A percentile compares a stretch with the other conserved stretches of the same genome.
These are phyloP conservation scores for Cettia cetti DNA, from an alignment of 2,113 vertebrate species.

Conservation along the genomic window DNA sequence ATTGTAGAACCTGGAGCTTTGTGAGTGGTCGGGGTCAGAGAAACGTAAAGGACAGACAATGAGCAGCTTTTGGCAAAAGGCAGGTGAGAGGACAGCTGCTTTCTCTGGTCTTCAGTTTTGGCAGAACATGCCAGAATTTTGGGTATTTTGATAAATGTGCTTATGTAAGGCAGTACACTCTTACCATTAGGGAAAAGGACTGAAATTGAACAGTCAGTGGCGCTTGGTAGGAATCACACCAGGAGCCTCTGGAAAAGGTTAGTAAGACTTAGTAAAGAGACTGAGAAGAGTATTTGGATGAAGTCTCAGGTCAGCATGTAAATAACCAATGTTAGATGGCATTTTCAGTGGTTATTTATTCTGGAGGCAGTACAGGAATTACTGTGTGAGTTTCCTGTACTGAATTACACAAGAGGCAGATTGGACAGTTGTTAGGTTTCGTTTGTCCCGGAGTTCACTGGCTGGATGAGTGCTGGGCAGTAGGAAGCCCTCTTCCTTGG, in stretches of 20 bases:
- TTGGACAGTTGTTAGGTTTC: neutral
- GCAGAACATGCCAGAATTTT: neutral
- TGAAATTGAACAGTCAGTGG: neutral
- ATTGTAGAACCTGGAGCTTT: neutral
- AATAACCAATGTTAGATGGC: neutral
- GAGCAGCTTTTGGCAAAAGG: neutral
- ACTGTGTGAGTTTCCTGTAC: conserved; percentile 10
- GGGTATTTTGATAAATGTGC: neutral
- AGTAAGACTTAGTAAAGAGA: neutral
- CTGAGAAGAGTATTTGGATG: neutral
- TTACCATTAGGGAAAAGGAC: neutral
- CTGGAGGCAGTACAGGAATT: conserved; percentile 11
- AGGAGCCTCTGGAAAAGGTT: conserved; percentile 1
- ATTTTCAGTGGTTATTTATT: conserved; percentile 11
- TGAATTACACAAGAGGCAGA: neutral
- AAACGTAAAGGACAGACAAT: neutral
- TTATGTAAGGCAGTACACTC: neutral
- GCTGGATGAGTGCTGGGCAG: neutral
- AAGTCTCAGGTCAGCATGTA: neutral
- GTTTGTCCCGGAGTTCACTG: neutral
- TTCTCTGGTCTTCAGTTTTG: neutral
- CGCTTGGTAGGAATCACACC: neutral
- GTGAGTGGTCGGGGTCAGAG: neutral
- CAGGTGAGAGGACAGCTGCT: neutral
- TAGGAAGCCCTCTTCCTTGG: neutral